Percentiles rank a stretch among this genome's conserved stretches.
Conservation (phyloP, 2,113 vertebrate species). For the Elephas maximus region DNA sequence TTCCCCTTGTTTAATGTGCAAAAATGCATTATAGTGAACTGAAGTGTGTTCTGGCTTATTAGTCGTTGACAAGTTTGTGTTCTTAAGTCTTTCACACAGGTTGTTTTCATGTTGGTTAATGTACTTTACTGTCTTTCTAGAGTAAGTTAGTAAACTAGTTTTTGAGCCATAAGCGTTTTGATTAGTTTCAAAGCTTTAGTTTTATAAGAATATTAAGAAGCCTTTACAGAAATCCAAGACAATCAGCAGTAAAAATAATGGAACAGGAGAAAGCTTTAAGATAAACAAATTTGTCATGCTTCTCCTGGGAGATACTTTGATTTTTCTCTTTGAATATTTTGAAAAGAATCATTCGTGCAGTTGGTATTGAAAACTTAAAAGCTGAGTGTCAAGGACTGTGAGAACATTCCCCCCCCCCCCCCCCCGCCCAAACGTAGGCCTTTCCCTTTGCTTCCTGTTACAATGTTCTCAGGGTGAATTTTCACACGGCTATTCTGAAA, state of each 20-base stretch:
- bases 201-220: slow-evolving; percentile 49
- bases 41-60: background rate
- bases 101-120: slow-evolving; percentile 27
- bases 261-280: background rate
- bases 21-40: slow-evolving; percentile 13
- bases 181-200: slow-evolving; percentile 46
- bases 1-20: background rate
- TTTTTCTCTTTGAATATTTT: slow-evolving; percentile 11
- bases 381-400: background rate
- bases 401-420: background rate
- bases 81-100: slow-evolving; percentile 17
- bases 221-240: slow-evolving; percentile 18
- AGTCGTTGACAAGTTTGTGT: slow-evolving; percentile 11
- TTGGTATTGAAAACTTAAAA: slow-evolving; percentile 48
- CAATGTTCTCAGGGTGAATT: background rate
- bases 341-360: background rate
- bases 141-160: slow-evolving; percentile 46
- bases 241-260: slow-evolving; percentile 15
- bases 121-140: slow-evolving; percentile 49
- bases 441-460: slow-evolving; percentile 45
- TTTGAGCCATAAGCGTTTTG: slow-evolving; percentile 56
- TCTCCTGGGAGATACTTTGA: background rate
- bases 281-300: background rate
- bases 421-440: background rate
- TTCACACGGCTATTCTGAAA: slow-evolving; percentile 47